Conservation (phyloP, 2,888 invertebrate genomes). For the Diarsia brunnea region DNA sequence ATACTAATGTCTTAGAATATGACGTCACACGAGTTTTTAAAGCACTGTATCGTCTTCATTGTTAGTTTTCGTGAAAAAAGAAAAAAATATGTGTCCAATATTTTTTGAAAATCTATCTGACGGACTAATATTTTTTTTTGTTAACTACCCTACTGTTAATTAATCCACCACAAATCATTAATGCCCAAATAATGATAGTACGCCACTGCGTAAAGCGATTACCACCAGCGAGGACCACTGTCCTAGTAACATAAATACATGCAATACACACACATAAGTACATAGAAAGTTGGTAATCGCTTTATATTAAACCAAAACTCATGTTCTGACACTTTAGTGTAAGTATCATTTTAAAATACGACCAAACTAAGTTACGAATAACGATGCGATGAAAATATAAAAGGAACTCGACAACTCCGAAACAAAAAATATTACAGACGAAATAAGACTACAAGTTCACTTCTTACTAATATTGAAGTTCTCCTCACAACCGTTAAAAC, state of each 20-base stretch:
- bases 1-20: too few relatives aligned
- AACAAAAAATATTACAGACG: neutral
- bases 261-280: neutral
- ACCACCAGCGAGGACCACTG: too few relatives aligned
- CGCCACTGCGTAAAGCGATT: too few relatives aligned
- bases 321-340: neutral
- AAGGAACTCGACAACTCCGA: neutral
- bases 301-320: neutral
- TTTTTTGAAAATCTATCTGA: too few relatives aligned
- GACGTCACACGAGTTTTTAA: too few relatives aligned
- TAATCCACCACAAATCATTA: too few relatives aligned
- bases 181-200: neutral
- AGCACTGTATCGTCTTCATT: too few relatives aligned
- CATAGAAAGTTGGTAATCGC: neutral
- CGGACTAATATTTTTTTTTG: too few relatives aligned
- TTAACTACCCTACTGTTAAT: too few relatives aligned
- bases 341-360: neutral
- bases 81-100: too few relatives aligned
- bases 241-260: neutral
- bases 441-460: neutral
- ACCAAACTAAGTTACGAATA: neutral
- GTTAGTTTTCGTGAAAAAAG: too few relatives aligned
- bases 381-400: neutral
- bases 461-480: slow-evolving; percentile 1
- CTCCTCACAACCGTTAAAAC: slow-evolving; percentile 14